These are phyloP conservation scores for Meloidogyne floridensis DNA, from an alignment of 1,140 invertebrate species.

Conservation along the genomic window DNA sequence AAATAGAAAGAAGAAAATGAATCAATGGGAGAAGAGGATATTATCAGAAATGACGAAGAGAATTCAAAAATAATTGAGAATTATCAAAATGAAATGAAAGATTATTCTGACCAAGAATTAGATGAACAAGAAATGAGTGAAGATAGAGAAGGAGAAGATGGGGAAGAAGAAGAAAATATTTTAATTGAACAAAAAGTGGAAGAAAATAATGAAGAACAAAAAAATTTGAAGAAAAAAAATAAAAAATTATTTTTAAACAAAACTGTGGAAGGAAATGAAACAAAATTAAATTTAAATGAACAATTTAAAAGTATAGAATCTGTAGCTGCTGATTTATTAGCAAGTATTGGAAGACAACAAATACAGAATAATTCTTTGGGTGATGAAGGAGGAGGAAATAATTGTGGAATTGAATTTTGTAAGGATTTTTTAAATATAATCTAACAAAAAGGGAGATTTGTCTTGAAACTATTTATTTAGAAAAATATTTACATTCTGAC, in stretches of 20 bases:
- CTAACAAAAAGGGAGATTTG: no score
- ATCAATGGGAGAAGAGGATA: background rate
- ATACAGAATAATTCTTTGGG: background rate
- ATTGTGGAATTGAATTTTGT: background rate
- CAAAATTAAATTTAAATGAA: background rate
- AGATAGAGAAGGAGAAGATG: constrained; percentile 16
- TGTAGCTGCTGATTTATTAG: constrained; percentile 36
- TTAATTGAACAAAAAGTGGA: background rate
- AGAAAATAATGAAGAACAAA: background rate
- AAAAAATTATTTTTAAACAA: background rate
- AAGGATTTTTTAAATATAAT: no score
- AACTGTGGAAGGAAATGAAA: background rate
- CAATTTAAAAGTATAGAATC: constrained; percentile 3
- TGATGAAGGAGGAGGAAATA: background rate
- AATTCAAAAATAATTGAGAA: background rate
- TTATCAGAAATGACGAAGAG: background rate
- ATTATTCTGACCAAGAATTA: background rate
- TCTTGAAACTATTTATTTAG: background rate
- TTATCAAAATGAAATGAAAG: constrained; percentile 1
- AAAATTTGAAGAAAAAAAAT: background rate
- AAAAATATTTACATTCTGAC: background rate
- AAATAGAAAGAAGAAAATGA: constrained; percentile 13
- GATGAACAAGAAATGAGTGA: background rate
- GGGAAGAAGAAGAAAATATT: constrained; percentile 1
- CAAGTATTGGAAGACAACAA: constrained; percentile 42